Evolutionary conservation across 2,113 vertebrate species (phyloP), one percentile per base, ranked within the genome.

Genomic region (Sphaerodactylus townsendi): DNA sequence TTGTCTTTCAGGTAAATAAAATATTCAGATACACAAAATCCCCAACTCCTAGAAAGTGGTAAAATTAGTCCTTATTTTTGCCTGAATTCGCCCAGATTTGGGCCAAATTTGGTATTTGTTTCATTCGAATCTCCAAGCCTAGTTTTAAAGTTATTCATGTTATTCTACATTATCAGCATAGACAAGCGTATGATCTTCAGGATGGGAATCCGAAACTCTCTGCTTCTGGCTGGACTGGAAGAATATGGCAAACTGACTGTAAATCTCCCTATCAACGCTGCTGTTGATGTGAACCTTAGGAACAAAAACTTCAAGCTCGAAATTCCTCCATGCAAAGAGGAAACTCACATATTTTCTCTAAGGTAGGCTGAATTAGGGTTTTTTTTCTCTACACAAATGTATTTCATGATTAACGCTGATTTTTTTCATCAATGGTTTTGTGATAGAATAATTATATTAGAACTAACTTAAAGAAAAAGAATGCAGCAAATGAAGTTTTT

Each of bases 301-400:
- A 86, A 95, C 65, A 93, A 90, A 33, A 93, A 9, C 19, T 78
- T 93, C 84, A 93, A 92, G 88, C 66, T 95, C 79, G 87, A 95
- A 91, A 87, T 91, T 62, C 93, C 92, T 0, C 83, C 93, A 5
- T 91, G 90, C 72, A 89, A 88, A 74, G 82, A 91, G 19, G 87
- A 96, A 85, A 93, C 85, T 13, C 70, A 95, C 2, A 0, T 93
- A 56, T 35, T 94, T 79, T 89, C 53, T 33, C 1, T 85, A 83
- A 95, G 92, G 91, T 94, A 89, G 94, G 90, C 21, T 19, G 30
- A 2, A 87, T 5, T n/a, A 17, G 6, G n/a, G n/a, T n/a, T 30
- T 14, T 17, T 14, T n/a, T 48, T 74, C 30, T 53, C 21, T 2
- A 80, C 48, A 8, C 48, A 85, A 86, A 66, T 1, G 37, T 62